Conservation (phyloP, 2,113 vertebrate genomes). For the Nothoprocta pentlandii region DNA sequence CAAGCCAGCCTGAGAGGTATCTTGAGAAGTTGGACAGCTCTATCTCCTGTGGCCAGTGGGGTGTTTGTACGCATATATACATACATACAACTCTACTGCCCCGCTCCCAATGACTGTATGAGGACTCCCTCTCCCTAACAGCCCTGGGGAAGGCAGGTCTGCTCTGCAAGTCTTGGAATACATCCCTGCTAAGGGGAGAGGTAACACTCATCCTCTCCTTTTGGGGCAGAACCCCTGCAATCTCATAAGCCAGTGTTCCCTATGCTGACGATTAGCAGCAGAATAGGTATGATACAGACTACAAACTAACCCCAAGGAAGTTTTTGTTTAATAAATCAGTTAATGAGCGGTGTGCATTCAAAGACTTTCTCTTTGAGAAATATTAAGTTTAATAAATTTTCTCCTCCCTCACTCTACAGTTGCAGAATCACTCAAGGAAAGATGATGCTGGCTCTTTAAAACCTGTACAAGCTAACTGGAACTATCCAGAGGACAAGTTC, state of each 20-base stretch:
- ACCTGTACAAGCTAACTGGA: neutral
- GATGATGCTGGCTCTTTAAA: neutral
- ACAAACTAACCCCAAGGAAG: neutral
- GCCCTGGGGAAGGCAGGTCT: neutral
- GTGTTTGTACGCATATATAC: too few species aligned
- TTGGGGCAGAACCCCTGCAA: neutral
- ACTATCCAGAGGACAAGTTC: neutral
- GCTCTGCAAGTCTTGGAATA: neutral
- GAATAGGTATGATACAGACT: neutral
- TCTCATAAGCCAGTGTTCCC: neutral
- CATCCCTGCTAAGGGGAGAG: neutral
- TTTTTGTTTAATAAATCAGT: neutral
- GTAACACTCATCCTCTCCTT: fast-evolving
- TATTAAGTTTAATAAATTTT: neutral
- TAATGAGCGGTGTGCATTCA: neutral
- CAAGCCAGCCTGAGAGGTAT: neutral
- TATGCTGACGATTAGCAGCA: neutral
- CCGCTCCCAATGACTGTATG: fast-evolving
- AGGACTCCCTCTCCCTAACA: neutral
- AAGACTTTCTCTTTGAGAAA: neutral
- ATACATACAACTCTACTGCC: too few species aligned
- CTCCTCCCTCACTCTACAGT: neutral
- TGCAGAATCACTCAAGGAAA: neutral
- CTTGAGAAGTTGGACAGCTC: neutral
- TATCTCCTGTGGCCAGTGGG: neutral